These are phyloP conservation scores for Amphibalanus amphitrite DNA, from an alignment of 1,140 invertebrate species.

Conservation along the genomic window DNA sequence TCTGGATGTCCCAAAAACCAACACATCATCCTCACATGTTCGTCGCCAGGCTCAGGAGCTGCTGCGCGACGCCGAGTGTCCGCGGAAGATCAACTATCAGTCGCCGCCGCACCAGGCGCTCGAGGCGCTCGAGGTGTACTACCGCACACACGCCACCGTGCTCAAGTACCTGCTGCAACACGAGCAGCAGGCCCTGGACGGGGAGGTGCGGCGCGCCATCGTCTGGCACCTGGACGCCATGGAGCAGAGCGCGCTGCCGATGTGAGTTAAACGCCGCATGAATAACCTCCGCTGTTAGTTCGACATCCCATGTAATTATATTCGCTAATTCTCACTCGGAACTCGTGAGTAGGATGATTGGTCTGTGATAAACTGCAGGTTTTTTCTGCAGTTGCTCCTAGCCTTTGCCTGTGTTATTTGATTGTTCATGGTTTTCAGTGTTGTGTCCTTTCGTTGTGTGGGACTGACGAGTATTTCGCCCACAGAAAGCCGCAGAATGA, in stretches of 20 bases:
- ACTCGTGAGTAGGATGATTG: too few species aligned
- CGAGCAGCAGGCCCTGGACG: slow-evolving; percentile 24
- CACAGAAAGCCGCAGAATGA: not conserved
- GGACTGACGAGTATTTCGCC: too few species aligned
- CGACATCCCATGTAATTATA: too few species aligned
- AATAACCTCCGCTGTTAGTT: too few species aligned
- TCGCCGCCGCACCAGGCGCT: slow-evolving; percentile 62
- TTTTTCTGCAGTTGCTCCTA: too few species aligned
- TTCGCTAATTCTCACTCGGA: too few species aligned
- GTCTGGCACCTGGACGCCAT: slow-evolving; percentile 6
- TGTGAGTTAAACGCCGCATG: not conserved
- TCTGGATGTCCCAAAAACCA: too few species aligned
- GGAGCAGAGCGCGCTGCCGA: not conserved
- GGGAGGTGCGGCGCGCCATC: slow-evolving; percentile 26
- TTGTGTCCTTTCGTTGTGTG: too few species aligned
- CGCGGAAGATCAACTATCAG: slow-evolving; percentile 65
- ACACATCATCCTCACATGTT: too few species aligned
- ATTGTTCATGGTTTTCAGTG: too few species aligned
- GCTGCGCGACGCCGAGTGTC: slow-evolving; percentile 63
- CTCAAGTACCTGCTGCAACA: slow-evolving; percentile 65
- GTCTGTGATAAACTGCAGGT: too few species aligned
- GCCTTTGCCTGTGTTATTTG: too few species aligned
- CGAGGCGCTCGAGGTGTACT: slow-evolving; percentile 66
- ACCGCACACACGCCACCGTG: slow-evolving; percentile 54
- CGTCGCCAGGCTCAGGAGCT: slow-evolving; percentile 42